Base-by-base conservation (phyloP, 2,113 vertebrate species). In the Heloderma charlesbogerti region DNA sequence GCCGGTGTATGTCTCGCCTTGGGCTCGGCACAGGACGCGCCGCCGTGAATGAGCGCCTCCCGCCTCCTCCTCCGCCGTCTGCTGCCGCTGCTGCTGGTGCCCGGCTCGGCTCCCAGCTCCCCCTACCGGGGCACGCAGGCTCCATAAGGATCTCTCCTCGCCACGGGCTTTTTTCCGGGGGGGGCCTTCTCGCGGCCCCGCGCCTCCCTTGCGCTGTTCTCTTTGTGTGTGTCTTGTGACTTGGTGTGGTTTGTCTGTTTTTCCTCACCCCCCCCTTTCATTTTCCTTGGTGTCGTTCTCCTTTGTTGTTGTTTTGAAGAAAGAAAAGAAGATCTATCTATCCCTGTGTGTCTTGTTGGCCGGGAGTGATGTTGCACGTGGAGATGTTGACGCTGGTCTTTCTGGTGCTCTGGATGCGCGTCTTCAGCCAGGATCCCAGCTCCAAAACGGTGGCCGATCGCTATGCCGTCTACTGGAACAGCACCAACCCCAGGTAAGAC, bases 381-480 rank as follows among this genome's bases (percentile, higher is more conserved):
- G 98, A 99, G 98, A 98, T 99, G 98, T 97, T 99, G 97, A 97
- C 98, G 96, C 97, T 98, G 96, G 90, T 99, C 94, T 98, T 98
- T 96, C 97, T 98, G 98, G 93, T 98, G 97, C 98, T 99, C 95
- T 98, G 99, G 98, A 98, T 98, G 98, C 98, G 99, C 97, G 99
- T 98, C 95, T 96, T 98, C 96, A 98, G 98, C 97, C 99, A 99
- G 97, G 99, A 99, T 96, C 98, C 99, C 92, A 98, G 99, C 97
- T 98, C 98, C 97, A 99, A 99, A 98, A 98, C 98, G 97, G 98
- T 98, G 95, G 99, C 99, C 85, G 99, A 99, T 96, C 98, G 99
- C 97, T 99, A 99, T 96, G 99, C 99, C 87, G 99, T 99, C 96
- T 99, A 98, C 98, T 99, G 99, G 99, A 99, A 99, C 98, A 98